phyloP scores from a whole-genome alignment of 2,888 invertebrate species.

The Homarus gammarus region DNA sequence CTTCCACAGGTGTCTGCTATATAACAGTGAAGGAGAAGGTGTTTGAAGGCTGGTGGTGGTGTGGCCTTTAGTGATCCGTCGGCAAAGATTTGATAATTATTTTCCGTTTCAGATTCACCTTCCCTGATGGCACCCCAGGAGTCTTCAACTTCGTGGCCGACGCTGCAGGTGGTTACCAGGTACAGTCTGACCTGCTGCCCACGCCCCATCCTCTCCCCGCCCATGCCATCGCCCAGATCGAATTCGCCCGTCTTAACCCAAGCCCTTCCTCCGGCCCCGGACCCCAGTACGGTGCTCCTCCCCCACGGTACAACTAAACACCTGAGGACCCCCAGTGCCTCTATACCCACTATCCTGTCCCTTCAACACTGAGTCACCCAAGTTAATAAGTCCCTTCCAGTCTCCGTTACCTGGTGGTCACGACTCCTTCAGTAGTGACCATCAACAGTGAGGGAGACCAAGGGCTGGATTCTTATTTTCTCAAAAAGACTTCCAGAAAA shows the following conservation, averaged over 20 bases:
- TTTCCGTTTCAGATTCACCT: constrained; percentile 55
- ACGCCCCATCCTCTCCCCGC: constrained; percentile 59
- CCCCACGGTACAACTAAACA: neutral
- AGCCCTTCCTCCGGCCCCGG: neutral
- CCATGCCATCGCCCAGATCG: constrained; percentile 67
- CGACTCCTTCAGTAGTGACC: too few relatives aligned
- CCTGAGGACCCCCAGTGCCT: too few relatives aligned
- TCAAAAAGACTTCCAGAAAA: too few relatives aligned
- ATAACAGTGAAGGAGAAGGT: too few relatives aligned
- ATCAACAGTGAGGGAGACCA: too few relatives aligned
- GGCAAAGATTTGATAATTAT: neutral
- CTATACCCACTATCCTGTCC: too few relatives aligned
- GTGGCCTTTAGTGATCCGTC: too few relatives aligned
- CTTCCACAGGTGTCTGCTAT: neutral
- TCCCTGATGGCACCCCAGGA: constrained; percentile 63
- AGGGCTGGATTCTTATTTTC: too few relatives aligned
- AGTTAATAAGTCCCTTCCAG: too few relatives aligned
- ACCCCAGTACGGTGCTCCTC: neutral
- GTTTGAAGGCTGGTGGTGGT: too few relatives aligned
- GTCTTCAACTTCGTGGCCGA: constrained; percentile 67
- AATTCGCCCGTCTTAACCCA: constrained; percentile 43
- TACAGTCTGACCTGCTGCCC: constrained; percentile 42
- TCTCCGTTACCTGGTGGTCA: too few relatives aligned
- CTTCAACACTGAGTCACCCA: too few relatives aligned
- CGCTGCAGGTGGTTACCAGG: constrained; percentile 53